phyloP scores from a whole-genome alignment of 2,797 vertebrate genomes.

The Etheostoma nigrum region DNA sequence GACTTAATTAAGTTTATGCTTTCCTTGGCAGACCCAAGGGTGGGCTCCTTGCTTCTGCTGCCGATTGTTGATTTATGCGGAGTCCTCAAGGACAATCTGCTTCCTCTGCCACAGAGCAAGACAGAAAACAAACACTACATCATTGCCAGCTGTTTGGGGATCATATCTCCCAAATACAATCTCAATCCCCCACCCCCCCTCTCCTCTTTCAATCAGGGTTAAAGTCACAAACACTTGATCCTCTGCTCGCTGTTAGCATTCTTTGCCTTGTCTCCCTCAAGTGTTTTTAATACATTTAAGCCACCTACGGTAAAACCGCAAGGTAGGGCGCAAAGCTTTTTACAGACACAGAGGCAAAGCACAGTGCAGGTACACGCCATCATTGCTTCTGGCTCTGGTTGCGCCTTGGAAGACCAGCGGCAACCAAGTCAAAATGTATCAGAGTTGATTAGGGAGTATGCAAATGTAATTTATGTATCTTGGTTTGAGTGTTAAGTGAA shows the following conservation, averaged over 20 bases:
- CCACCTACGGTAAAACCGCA: no score
- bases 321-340: no score
- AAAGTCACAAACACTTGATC: not conserved
- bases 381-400: no score
- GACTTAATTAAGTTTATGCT: constrained; percentile 86
- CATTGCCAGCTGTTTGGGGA: constrained; percentile 64
- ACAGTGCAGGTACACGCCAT: no score
- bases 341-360: no score
- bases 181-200: not conserved
- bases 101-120: constrained; percentile 58
- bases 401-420: no score
- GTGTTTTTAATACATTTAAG: constrained; percentile 1
- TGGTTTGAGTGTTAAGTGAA: constrained; percentile 5
- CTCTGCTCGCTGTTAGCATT: constrained; percentile 1
- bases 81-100: constrained; percentile 80
- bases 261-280: not conserved
- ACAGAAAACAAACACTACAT: constrained; percentile 65
- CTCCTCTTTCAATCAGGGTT: no score
- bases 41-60: constrained; percentile 64
- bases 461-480: constrained; percentile 7
- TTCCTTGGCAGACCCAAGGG: constrained; percentile 79
- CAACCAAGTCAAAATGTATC: not conserved
- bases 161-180: constrained; percentile 45
- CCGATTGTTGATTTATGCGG: constrained; percentile 80
- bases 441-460: not conserved